Evolutionary conservation across 2,113 vertebrate species (phyloP), one percentile per base, ranked within the genome.

Genomic region (Amblyornis subalaris): DNA sequence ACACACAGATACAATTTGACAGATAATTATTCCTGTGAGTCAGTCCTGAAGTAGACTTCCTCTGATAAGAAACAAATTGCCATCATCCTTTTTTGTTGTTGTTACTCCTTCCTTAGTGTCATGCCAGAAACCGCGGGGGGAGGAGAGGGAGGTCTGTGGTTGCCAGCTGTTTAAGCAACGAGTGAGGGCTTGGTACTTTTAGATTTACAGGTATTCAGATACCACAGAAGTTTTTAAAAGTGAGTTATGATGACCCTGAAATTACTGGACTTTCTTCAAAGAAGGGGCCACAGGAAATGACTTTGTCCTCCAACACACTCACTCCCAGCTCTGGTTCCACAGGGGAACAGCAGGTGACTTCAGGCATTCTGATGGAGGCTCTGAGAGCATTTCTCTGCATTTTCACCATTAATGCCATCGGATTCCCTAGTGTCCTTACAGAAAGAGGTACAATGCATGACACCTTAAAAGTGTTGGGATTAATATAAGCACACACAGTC

Each of bases 11-110:
- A 80, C 69, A 84, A 88, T 88, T 55, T 81, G 79, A 74, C 69
- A 75, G 82, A 86, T 79, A 92, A 92, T 95, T 90, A 86, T 70
- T 93, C 18, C 85, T 64, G 6, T 80, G 82, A 96, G 72, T 93
- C 85, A 93, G 69, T 81, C 60, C 75, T 71, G 61, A 95, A 86
- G 73, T 81, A 92, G 76, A 83, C 61, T 91, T 95, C 69, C 53
- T 95, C 88, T 88, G 79, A 74, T 83, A 90, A 94, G 85, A 91
- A 93, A 60, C 31, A 83, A 91, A 90, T 90, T 88, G 54, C 35
- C 42, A 77, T 84, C 42, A 50, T 44, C 40, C 14, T 5, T 54
- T 84, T 69, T 33, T 69, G 61, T 62, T 50, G n/a, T 57, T 92
- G 69, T 69, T 87, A 16, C 66, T 93, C 26, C 72, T 88, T 91